phyloP scores from a whole-genome alignment of 2,888 invertebrate species.

The Andrena minutula region DNA sequence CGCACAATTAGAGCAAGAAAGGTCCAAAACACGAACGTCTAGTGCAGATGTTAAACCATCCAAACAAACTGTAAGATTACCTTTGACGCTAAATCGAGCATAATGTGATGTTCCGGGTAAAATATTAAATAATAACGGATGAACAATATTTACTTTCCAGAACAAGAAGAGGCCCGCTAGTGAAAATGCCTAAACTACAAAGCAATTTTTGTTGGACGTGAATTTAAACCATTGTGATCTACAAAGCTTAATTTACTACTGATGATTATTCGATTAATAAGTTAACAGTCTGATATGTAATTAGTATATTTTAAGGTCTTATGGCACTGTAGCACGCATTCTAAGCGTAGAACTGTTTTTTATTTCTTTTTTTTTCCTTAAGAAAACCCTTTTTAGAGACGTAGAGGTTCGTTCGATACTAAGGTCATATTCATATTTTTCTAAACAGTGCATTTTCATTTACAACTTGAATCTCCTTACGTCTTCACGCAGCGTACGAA shows the following conservation, averaged over 20 bases:
- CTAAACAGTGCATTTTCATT: conserved; percentile 47
- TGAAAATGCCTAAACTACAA: conserved; percentile 78
- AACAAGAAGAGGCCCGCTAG: conserved; percentile 80
- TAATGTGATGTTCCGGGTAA: neutral
- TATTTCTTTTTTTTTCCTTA: conserved; percentile 40
- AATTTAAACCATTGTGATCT: conserved; percentile 73
- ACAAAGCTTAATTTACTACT: conserved; percentile 64
- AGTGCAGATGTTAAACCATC: conserved; percentile 86
- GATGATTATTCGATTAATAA: conserved; percentile 45
- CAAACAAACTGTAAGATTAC: conserved; percentile 80
- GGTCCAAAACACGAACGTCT: conserved; percentile 88
- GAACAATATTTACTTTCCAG: conserved; percentile 64
- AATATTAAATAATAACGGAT: neutral
- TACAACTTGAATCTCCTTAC: conserved; percentile 14
- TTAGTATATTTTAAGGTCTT: conserved; percentile 49
- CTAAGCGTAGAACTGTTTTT: conserved; percentile 30
- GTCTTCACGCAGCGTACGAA: neutral
- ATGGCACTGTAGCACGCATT: conserved; percentile 27
- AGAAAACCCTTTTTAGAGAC: conserved; percentile 28
- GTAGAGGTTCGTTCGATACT: conserved; percentile 19
- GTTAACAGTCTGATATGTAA: conserved; percentile 50
- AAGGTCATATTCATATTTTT: conserved; percentile 44
- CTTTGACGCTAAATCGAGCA: neutral
- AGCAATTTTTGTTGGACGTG: conserved; percentile 52
- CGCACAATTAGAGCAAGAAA: conserved; percentile 91